phyloP scores from a whole-genome alignment of 2,113 vertebrate species.

The Pithys albifrons region DNA sequence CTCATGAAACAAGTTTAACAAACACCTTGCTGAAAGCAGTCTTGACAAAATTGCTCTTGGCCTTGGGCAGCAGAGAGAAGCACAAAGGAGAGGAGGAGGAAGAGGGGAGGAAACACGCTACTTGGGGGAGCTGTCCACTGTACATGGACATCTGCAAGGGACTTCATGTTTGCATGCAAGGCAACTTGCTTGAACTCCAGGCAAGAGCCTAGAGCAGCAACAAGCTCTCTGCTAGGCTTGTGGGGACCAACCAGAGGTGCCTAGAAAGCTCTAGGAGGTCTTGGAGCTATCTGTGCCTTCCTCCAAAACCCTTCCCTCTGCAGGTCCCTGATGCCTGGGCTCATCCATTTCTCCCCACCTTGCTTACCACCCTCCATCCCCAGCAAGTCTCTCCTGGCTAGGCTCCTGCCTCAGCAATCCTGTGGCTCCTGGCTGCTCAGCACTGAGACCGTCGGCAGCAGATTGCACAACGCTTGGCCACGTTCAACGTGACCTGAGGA shows the following conservation, averaged over 20 bases:
- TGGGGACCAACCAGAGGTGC: too few species aligned
- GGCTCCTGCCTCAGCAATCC: background rate
- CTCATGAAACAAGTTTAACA: background rate
- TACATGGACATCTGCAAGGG: background rate
- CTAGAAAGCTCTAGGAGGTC: background rate
- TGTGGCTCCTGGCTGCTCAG: background rate
- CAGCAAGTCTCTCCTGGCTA: background rate
- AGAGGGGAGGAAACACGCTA: background rate
- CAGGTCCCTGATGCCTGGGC: background rate
- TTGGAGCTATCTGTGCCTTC: background rate
- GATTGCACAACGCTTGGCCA: background rate
- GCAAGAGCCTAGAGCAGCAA: background rate
- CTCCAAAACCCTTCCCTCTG: background rate
- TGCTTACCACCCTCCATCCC: background rate
- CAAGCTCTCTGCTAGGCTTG: background rate
- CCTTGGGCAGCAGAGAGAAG: background rate
- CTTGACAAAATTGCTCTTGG: background rate
- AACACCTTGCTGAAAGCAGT: background rate
- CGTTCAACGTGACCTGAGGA: background rate
- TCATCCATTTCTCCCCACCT: background rate
- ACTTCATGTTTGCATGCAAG: background rate
- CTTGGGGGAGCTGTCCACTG: background rate
- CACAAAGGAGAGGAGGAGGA: background rate
- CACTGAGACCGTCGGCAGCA: background rate
- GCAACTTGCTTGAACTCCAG: background rate